Evolutionary conservation across 2,797 vertebrate species (phyloP).

Genomic region (Pteropus rufus): DNA sequence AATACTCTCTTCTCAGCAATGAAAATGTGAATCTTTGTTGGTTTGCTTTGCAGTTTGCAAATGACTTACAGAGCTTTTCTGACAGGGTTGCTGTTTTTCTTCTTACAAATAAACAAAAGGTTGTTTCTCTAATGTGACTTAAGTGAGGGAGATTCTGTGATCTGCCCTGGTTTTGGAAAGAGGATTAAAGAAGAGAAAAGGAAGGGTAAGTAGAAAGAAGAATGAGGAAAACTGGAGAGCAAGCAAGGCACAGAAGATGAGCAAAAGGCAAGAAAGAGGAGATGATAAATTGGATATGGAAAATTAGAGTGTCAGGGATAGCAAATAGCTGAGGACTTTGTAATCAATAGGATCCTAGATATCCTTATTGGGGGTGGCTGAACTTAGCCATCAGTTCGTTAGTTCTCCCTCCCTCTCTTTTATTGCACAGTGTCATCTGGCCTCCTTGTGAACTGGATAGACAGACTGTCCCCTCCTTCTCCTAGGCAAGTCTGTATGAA

Average conservation of each 20-base stretch:
- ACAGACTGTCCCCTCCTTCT: constrained; percentile 46
- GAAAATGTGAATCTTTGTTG: constrained; percentile 57
- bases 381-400: accelerated
- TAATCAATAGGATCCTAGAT: background rate
- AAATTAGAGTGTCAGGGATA: background rate
- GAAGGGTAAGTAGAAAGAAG: background rate
- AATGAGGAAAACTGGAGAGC: background rate
- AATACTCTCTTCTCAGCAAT: constrained; percentile 56
- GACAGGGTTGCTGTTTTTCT: constrained; percentile 51
- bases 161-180: background rate
- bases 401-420: too few relatives aligned
- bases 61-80: constrained; percentile 67
- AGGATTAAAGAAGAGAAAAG: background rate
- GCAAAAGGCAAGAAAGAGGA: background rate
- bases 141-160: background rate
- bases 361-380: background rate
- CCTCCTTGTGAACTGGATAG: constrained; percentile 43
- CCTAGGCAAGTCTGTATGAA: background rate
- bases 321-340: background rate
- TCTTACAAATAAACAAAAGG: constrained; percentile 68
- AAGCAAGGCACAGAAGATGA: background rate
- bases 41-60: constrained; percentile 70
- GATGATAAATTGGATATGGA: background rate
- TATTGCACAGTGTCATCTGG: background rate
- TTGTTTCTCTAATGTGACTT: constrained; percentile 49